Base-by-base conservation (phyloP, 2,797 vertebrate species). In the Eulemur albifrons region DNA sequence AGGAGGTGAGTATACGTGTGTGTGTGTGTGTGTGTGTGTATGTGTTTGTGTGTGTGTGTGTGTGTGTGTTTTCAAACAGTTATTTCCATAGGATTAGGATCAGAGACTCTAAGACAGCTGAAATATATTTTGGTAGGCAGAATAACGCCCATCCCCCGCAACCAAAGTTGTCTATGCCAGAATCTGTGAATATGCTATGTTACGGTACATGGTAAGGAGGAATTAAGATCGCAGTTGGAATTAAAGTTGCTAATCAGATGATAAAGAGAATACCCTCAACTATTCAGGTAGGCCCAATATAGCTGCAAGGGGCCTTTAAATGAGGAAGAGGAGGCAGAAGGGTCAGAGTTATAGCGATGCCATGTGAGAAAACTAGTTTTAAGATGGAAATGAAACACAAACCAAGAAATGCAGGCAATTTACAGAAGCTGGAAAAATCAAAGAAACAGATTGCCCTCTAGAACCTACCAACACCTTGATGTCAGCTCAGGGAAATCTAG, bases 241-340 rank as follows among this genome's bases (percentile, higher is more conserved):
- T 73, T 84, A 80, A 17, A 4, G 30, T 48, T 70, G 43, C 32
- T 80, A 75, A 54, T 73, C 12, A 38, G 38, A 14, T 48, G 59
- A 70, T 63, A 93, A 82, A 70, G 50, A 94, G 20, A 88, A 45
- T 77, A 75, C 23, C 15, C 21, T 87, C 38, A 38, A 85, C 57
- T 73, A 43, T 52, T 54, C 25, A 73, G 40, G 17, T 73, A 20
- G 27, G 20, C 25, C 48, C 25, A 48, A 23, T 30, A 5, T 83
- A 73, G 88, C 35, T 48, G 77, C n/a, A 43, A 73, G 9, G 7
- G 17, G n/a, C 9, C 35, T 83, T 40, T 73, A 80, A 70, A 92
- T 20, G 32, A 25, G 20, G 63, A 77, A 25, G 45, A 75, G 45
- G n/a, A 20, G 21, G 21, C 32, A 89, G 54, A 76, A 70, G 4